Conservation (phyloP, 2,888 invertebrate species). For the Lacanobia oleracea region DNA sequence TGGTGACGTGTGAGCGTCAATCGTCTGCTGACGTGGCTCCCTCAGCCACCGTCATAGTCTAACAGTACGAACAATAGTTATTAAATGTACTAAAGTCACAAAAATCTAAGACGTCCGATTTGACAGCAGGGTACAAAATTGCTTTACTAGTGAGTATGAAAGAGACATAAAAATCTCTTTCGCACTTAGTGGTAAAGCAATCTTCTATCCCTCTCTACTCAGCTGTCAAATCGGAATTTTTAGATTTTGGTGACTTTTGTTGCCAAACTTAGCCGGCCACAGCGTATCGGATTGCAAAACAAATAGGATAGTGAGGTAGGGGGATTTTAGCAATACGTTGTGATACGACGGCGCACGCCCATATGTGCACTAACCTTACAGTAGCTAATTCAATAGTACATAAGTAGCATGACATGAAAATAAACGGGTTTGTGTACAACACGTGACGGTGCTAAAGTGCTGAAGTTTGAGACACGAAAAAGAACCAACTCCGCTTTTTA, state of each 20-base stretch:
- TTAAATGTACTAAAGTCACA: too few species aligned
- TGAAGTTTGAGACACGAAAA: slow-evolving; percentile 11
- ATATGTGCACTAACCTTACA: slow-evolving; percentile 11
- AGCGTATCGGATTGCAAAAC: background rate
- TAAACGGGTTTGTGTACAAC: slow-evolving; percentile 23
- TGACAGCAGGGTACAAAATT: too few species aligned
- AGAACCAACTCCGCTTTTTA: slow-evolving; percentile 19
- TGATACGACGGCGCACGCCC: background rate
- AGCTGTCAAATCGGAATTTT: too few species aligned
- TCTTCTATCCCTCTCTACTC: too few species aligned
- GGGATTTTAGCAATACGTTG: background rate
- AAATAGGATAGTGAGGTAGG: background rate
- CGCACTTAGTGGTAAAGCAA: too few species aligned
- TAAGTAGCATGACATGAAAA: slow-evolving; percentile 4
- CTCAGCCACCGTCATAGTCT: background rate
- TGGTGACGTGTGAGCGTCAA: background rate
- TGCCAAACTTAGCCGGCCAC: background rate
- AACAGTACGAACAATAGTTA: background rate
- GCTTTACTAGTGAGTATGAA: too few species aligned
- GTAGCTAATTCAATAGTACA: slow-evolving; percentile 3
- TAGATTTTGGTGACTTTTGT: too few species aligned
- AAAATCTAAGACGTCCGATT: too few species aligned
- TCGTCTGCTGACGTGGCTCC: background rate
- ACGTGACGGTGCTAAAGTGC: slow-evolving; percentile 24
- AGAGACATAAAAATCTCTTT: too few species aligned